Conservation (phyloP, 2,113 vertebrate genomes). For the Hystrix cristata region DNA sequence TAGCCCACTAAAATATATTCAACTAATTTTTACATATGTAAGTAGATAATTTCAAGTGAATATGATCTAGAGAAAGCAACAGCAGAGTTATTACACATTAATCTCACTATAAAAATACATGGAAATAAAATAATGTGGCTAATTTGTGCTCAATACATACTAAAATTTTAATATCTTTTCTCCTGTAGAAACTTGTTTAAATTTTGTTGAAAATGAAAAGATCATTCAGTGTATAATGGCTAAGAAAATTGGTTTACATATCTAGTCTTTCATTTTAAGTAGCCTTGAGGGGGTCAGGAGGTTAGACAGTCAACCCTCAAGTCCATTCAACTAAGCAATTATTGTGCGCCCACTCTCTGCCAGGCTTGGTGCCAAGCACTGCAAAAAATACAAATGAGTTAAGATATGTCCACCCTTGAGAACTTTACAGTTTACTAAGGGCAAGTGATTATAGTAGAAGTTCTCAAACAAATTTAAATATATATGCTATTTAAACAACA, state of each 20-base stretch:
- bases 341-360: background rate
- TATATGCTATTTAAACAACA: background rate
- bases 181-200: constrained; percentile 47
- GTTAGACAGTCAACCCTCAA: background rate
- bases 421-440: background rate
- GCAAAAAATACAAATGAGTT: constrained; percentile 36
- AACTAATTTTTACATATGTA: constrained; percentile 53
- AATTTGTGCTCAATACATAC: background rate
- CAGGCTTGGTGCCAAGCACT: background rate
- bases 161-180: background rate
- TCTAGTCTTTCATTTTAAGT: constrained; percentile 43
- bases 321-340: background rate
- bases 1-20: constrained; percentile 41
- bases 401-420: background rate
- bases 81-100: background rate
- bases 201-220: constrained; percentile 57
- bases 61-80: constrained; percentile 1
- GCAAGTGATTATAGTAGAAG: background rate
- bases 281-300: background rate
- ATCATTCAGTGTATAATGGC: background rate
- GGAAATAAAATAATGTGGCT: constrained; percentile 4
- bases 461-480: constrained; percentile 31
- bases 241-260: background rate
- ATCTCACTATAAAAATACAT: constrained; percentile 51
- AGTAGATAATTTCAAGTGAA: constrained; percentile 55